A percentile compares a stretch with the other conserved stretches of the same genome.
Evolutionary conservation across 2,888 invertebrate species (phyloP).

Genomic region (Drosophila infuscata): DNA sequence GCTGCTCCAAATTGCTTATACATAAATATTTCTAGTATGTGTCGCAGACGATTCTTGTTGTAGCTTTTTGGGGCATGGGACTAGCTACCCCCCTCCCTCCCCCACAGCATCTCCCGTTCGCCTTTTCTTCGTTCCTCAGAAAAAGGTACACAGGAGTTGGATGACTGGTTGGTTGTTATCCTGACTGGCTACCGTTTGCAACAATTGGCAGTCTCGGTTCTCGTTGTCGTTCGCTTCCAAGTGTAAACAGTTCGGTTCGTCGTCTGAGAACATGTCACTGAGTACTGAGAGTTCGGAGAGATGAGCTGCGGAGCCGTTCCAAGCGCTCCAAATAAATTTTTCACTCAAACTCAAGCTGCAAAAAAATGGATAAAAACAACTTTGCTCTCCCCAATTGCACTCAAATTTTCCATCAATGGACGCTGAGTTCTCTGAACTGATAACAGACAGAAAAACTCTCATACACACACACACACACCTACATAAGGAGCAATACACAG

Average conservation of each 20-base stretch:
- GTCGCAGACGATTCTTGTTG: conserved; percentile 36
- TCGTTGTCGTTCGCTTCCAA: conserved; percentile 59
- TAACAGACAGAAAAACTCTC: conserved; percentile 47
- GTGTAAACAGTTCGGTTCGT: conserved; percentile 66
- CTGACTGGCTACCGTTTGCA: conserved; percentile 65
- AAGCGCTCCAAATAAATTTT: conserved; percentile 40
- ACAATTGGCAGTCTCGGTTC: conserved; percentile 78
- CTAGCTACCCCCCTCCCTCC: background rate
- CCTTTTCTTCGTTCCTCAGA: background rate
- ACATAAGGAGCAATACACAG: conserved; percentile 26
- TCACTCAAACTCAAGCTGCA: conserved; percentile 57
- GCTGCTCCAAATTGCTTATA: conserved; percentile 54
- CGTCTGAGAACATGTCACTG: conserved; percentile 16
- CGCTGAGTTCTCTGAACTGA: conserved; percentile 68
- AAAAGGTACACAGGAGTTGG: conserved; percentile 51
- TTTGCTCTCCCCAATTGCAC: conserved; percentile 42
- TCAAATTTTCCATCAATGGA: conserved; percentile 77
- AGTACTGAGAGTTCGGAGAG: conserved; percentile 7
- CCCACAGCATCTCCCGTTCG: background rate
- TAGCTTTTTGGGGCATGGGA: conserved; percentile 44
- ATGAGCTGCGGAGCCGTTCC: conserved; percentile 42
- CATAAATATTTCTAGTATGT: conserved; percentile 61
- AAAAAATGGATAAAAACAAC: conserved; percentile 17
- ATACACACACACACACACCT: conserved; percentile 17
- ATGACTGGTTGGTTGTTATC: conserved; percentile 40